Evolutionary conservation across 2,888 invertebrate genomes (phyloP).

Genomic region (Ormyrus pomaceus): DNA sequence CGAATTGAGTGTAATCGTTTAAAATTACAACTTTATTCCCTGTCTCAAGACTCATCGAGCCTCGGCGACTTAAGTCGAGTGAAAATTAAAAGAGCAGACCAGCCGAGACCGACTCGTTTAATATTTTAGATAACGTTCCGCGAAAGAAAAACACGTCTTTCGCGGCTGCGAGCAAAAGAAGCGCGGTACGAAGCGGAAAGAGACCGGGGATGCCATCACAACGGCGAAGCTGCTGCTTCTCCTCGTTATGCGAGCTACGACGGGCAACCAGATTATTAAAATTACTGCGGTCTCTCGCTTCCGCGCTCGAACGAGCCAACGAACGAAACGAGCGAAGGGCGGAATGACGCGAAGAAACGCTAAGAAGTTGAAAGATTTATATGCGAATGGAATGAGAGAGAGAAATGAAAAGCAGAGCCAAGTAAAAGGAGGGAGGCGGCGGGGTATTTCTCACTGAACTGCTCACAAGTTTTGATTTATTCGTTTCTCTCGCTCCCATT

Average conservation of each 20-base stretch:
- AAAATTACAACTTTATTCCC: conserved; percentile 29
- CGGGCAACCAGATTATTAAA: conserved; percentile 54
- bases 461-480: conserved; percentile 62
- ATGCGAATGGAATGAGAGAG: conserved; percentile 59
- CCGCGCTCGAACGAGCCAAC: conserved; percentile 23
- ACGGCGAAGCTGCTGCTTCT: conserved; percentile 15
- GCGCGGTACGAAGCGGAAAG: neutral
- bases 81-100: conserved; percentile 34
- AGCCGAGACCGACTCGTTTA: conserved; percentile 7
- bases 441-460: conserved; percentile 57
- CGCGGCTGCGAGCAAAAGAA: neutral
- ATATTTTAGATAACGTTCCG: conserved; percentile 31
- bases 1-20: conserved; percentile 37
- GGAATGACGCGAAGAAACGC: conserved; percentile 49
- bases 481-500: conserved; percentile 47
- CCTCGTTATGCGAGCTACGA: conserved; percentile 49
- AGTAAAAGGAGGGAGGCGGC: conserved; percentile 17
- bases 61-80: conserved; percentile 11
- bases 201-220: neutral
- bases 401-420: conserved; percentile 60
- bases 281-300: conserved; percentile 48
- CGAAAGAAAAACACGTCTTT: conserved; percentile 13
- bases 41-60: neutral
- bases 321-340: neutral
- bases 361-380: conserved; percentile 62